Base-by-base conservation (phyloP, 2,113 vertebrate species). In the Lamprotornis superbus region DNA sequence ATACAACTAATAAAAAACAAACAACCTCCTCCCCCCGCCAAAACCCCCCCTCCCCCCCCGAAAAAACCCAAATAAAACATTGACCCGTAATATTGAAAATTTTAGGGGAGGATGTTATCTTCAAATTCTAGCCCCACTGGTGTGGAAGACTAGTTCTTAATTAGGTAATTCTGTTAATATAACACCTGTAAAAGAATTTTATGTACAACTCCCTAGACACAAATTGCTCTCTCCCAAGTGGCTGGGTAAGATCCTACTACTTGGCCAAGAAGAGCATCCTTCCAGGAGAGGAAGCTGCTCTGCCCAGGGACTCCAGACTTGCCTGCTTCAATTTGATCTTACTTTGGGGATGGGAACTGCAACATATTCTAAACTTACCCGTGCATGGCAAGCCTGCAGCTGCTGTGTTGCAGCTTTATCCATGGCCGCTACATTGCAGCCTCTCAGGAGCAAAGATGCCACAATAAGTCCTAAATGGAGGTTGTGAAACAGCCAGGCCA, bases 231-330 rank as follows among this genome's bases (percentile, higher is more conserved):
- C 10, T 77, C 37, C 53, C 68, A 14, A 8, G 63, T 5, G 7
- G 27, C 65, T 2, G 6, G 6, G 35, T 4, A 0, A 7, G 35
- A 18, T 53, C 16, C 16, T 8, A 1, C 2, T 49, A 2, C 79
- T 16, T 24, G 65, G 7, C 65, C 70, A 7, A 16, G 16, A 33
- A 9, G 86, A 83, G 63, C 49, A 61, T 95, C 91, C 87, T 81
- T 81, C 83, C 89, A 74, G 94, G 87, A 95, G 96, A 88, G 91
- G 94, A 86, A 78, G 82, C 85, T 69, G 75, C 92, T 61, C 8
- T 25, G 87, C 91, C 91, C 49, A 8, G 59, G 47, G 27, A 61
- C 91, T 86, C 68, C 9, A 4, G 87, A 15, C 63, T 68, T 17
- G 18, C 49, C 67, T 60, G 83, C 86, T 85, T 83, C 75, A 4